These are phyloP conservation scores for Sinohyriopsis cumingii DNA, from an alignment of 2,888 invertebrate genomes.

Conservation along the genomic window DNA sequence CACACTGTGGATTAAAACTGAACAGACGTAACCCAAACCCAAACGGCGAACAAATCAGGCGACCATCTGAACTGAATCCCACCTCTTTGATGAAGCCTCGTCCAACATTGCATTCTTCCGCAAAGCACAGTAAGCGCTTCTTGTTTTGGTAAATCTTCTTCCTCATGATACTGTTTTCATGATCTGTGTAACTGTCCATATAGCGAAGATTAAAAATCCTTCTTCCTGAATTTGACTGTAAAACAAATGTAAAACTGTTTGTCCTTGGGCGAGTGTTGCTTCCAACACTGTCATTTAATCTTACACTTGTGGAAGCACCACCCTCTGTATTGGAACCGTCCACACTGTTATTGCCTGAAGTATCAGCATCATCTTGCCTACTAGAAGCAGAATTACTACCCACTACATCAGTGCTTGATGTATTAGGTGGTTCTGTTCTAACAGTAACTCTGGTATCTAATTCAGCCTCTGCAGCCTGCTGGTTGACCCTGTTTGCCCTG, in stretches of 20 bases:
- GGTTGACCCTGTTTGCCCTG: too few species aligned
- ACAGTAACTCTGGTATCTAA: not conserved
- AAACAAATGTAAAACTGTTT: constrained; percentile 33
- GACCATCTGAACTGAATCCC: constrained; percentile 91
- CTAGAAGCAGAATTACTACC: not conserved
- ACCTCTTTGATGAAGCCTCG: constrained; percentile 94
- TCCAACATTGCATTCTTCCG: constrained; percentile 90
- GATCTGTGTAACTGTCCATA: constrained; percentile 33
- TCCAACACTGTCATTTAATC: not conserved
- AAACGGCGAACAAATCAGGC: constrained; percentile 91
- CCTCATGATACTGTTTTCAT: constrained; percentile 22
- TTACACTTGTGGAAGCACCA: constrained; percentile 9
- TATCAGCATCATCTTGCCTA: not conserved
- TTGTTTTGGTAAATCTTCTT: constrained; percentile 76
- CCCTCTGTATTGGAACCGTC: constrained; percentile 2
- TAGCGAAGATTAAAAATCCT: constrained; percentile 34
- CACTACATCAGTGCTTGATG: not conserved
- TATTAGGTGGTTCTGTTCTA: constrained; percentile 1
- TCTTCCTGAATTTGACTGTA: constrained; percentile 32
- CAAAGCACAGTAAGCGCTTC: constrained; percentile 86
- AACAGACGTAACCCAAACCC: constrained; percentile 89
- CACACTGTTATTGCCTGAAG: constrained; percentile 4
- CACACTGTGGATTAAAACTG: constrained; percentile 84
- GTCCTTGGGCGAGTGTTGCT: constrained; percentile 11
- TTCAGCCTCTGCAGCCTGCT: constrained; percentile 1